Percentiles rank a stretch among this genome's conserved stretches.
Conservation (phyloP, 2,113 vertebrate species). For the Archocentrus centrarchus region DNA sequence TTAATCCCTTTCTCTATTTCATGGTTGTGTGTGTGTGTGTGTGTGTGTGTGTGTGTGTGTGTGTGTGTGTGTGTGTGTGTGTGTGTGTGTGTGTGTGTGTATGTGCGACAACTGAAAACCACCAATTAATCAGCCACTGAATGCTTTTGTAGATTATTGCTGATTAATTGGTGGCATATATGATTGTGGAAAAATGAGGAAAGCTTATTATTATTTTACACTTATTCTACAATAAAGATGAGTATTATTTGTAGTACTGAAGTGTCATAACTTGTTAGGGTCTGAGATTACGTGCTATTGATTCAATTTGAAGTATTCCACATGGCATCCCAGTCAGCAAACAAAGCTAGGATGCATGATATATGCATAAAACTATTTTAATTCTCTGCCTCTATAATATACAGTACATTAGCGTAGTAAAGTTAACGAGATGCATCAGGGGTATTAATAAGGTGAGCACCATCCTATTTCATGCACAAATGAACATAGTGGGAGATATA, state of each 20-base stretch:
- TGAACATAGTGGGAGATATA: constrained; percentile 38
- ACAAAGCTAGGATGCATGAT: neutral
- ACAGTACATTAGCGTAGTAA: neutral
- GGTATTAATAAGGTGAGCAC: constrained; percentile 55
- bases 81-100: no score
- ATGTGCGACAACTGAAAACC: no score
- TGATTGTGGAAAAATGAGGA: neutral
- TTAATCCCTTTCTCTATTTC: neutral
- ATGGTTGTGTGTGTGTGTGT: neutral
- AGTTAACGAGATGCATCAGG: constrained; percentile 24
- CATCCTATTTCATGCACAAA: constrained; percentile 59
- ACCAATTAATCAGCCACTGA: no score
- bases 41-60: no score
- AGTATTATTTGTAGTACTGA: no score
- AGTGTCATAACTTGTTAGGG: neutral
- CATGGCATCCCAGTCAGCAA: neutral
- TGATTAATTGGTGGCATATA: neutral
- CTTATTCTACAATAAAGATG: no score
- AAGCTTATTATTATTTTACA: no score
- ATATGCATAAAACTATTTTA: neutral
- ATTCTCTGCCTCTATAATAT: neutral
- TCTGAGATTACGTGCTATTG: neutral
- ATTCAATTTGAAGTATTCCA: neutral
- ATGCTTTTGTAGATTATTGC: neutral
- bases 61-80: no score